Conservation (phyloP, 1,140 invertebrate species). For the Achatina immaculata region DNA sequence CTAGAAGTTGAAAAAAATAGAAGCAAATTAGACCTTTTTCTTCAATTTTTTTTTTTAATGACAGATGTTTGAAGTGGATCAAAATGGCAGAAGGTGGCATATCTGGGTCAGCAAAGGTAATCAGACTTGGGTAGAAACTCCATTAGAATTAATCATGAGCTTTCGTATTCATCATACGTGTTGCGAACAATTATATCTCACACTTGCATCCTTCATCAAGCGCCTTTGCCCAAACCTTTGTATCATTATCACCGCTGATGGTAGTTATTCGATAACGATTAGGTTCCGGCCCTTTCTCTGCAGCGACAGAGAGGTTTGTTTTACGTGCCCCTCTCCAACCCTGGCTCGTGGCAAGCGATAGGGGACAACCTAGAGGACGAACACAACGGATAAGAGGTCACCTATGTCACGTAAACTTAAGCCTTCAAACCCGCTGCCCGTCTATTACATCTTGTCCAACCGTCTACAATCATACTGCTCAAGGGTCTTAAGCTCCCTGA, state of each 20-base stretch:
- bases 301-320: not conserved
- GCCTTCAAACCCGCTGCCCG: not conserved
- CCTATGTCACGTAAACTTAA: not conserved
- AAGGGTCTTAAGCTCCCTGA: not conserved
- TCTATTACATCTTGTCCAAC: slow-evolving; percentile 9
- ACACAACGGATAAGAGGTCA: not conserved
- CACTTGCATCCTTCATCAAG: not conserved
- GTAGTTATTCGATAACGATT: not conserved
- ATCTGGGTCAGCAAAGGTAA: not conserved
- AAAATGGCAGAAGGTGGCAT: not conserved
- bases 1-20: no score
- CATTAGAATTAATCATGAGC: not conserved
- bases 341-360: not conserved
- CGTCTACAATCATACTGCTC: not conserved
- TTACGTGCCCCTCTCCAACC: not conserved
- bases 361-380: not conserved
- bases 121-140: not conserved
- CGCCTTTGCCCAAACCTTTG: not conserved
- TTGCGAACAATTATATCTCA: not conserved
- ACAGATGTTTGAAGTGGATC: not conserved
- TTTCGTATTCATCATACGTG: not conserved
- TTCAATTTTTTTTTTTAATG: not conserved
- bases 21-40: no score
- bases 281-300: not conserved
- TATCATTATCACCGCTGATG: not conserved